Evolutionary conservation across 2,113 vertebrate genomes (phyloP).

Genomic region (Protobothrops flavoviridis): DNA sequence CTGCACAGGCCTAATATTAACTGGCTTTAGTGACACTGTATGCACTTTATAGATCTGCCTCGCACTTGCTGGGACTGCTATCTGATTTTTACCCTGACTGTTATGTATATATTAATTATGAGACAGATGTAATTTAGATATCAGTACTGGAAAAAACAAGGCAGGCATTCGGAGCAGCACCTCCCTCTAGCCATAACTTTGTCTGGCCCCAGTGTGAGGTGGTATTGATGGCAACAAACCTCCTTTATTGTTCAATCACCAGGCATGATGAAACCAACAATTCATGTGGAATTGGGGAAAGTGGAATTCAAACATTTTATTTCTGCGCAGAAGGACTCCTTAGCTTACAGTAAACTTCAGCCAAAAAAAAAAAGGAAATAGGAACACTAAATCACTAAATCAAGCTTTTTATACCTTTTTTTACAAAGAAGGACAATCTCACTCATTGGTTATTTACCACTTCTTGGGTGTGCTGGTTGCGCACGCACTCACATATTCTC

Average conservation of each 20-base stretch:
- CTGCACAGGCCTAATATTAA: neutral
- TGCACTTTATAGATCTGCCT: neutral
- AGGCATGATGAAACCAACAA: neutral
- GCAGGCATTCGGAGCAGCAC: neutral
- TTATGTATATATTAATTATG: neutral
- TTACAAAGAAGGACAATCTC: neutral
- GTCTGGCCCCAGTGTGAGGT: neutral
- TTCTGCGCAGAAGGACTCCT: neutral
- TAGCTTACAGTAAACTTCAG: neutral
- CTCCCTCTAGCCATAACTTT: neutral
- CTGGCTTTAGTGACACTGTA: neutral
- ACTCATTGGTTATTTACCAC: neutral
- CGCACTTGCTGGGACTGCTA: neutral
- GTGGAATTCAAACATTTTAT: neutral
- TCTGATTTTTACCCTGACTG: neutral
- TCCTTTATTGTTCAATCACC: neutral
- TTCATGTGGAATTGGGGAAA: neutral
- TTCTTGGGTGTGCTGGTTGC: neutral
- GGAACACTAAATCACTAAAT: neutral
- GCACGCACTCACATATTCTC: neutral
- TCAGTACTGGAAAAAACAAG: neutral
- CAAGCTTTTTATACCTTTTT: neutral
- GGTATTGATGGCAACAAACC: neutral
- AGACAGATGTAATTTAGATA: neutral
- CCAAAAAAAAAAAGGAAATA: neutral